Evolutionary conservation across 1,140 invertebrate genomes (phyloP).

Genomic region (Calliopsis andreniformis): DNA sequence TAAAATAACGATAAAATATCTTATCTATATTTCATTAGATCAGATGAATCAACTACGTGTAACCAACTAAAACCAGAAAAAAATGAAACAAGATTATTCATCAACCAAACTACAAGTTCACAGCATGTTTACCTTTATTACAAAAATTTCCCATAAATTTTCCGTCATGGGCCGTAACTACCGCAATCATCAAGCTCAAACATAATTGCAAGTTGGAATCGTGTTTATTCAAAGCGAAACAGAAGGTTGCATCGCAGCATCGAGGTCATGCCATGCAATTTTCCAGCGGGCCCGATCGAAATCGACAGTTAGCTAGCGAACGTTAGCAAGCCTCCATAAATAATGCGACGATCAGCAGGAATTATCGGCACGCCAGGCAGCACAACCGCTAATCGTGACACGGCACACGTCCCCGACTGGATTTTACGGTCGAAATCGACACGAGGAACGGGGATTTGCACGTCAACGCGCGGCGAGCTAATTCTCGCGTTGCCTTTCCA

Average conservation of each 20-base stretch:
- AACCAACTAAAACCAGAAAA: too few relatives aligned
- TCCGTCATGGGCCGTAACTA: too few relatives aligned
- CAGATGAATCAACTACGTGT: too few relatives aligned
- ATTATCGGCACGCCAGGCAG: slow-evolving; percentile 19
- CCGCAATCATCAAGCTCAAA: not conserved
- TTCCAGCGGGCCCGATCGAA: slow-evolving; percentile 4
- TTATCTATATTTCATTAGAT: too few relatives aligned
- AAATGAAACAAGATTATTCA: not conserved
- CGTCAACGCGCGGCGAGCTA: slow-evolving; percentile 31
- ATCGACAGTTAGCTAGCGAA: not conserved
- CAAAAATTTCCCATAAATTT: not conserved
- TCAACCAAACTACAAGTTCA: not conserved
- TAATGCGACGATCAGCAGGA: slow-evolving; percentile 35
- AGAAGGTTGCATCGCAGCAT: too few relatives aligned
- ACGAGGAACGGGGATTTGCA: slow-evolving; percentile 29
- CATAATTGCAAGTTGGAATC: not conserved
- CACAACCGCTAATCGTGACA: slow-evolving; percentile 14
- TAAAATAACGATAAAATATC: not conserved
- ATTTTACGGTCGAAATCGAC: slow-evolving; percentile 42
- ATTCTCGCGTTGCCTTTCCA: slow-evolving; percentile 38
- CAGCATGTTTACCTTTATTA: too few relatives aligned
- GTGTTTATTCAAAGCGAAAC: too few relatives aligned
- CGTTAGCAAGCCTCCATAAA: slow-evolving; percentile 20
- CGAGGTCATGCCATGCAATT: not conserved
- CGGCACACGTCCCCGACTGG: slow-evolving; percentile 30